Evolutionary conservation across 1,140 invertebrate genomes (phyloP), one percentile per base, ranked within the genome.

Genomic region (Drosophila lacteicornis): DNA sequence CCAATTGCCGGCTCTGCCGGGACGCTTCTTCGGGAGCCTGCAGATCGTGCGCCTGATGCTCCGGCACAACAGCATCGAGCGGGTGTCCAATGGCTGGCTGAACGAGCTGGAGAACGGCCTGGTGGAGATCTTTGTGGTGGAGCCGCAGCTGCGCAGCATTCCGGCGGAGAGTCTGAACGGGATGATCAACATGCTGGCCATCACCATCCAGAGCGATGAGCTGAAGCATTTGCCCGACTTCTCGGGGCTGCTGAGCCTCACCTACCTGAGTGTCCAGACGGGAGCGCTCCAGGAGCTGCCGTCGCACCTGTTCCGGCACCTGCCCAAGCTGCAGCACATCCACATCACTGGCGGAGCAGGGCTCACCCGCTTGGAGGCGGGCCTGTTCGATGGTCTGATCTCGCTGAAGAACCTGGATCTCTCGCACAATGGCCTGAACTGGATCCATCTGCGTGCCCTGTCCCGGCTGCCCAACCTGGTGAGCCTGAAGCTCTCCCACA

Each of bases 111-210:
- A 97, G 91, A 94, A 95, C 33, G 95, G 95, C 27, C 91, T 98
- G 22, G 94, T 97, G 75, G 97, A 98, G 93, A 94, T 98, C 9
- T 97, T 96, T 74, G 94, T 98, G 13, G 97, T 97, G 1, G 97
- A 98, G 93, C 96, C 96, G 11, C 96, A 96, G 77, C 92, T 98
- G 30, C 94, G 95, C 33, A 96, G 95, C 79, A 93, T 97, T 40
- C 97, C 97, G 0, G 94, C 95, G 2, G 96, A 97, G 85, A 96
- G 96, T 80, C 93, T 98, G 4, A 94, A 95, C 65, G 95, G 96
- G 74, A 93, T 97, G 63, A 95, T 95, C 67, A 95, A 95, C 77
- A 93, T 97, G 33, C 96, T 97, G 93, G 97, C 97, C 1, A 94
- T 98, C 36, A 97, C 97, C 0, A 94, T 97, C 65, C 95, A 97